A percentile compares a stretch with the other conserved stretches of the same genome.
Conservation (phyloP, 1,140 invertebrate species). For the Metaphire vulgaris region DNA sequence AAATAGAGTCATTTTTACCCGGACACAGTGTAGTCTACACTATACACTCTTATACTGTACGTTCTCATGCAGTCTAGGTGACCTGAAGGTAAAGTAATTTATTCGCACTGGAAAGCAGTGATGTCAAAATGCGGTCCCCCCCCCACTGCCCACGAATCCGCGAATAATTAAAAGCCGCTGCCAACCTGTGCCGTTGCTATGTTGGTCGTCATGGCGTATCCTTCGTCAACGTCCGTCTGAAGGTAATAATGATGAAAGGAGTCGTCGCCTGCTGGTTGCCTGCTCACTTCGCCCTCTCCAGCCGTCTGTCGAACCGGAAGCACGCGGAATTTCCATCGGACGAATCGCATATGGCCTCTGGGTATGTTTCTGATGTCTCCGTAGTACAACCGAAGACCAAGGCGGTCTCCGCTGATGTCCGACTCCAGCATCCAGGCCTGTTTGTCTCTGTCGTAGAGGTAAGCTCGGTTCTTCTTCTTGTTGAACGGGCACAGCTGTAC, state of each 20-base stretch:
- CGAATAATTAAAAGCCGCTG: no score
- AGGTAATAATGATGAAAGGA: slow-evolving; percentile 77
- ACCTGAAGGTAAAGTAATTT: no score
- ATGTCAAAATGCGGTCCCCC: no score
- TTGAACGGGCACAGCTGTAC: slow-evolving; percentile 55
- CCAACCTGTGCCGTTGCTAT: slow-evolving; percentile 51
- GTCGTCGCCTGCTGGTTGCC: slow-evolving; percentile 65
- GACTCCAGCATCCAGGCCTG: slow-evolving; percentile 74
- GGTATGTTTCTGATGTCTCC: slow-evolving; percentile 79
- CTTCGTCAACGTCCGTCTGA: slow-evolving; percentile 73
- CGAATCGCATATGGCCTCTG: slow-evolving; percentile 68
- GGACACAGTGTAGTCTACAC: no score
- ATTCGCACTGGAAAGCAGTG: no score
- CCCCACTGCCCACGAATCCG: no score
- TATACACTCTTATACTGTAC: no score
- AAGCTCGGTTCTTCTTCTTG: slow-evolving; percentile 51
- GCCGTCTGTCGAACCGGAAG: slow-evolving; percentile 42
- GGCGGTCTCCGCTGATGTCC: slow-evolving; percentile 67
- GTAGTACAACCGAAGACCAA: slow-evolving; percentile 71
- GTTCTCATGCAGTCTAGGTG: no score
- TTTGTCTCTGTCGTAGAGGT: slow-evolving; percentile 77
- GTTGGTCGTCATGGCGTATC: slow-evolving; percentile 52
- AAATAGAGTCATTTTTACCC: no score
- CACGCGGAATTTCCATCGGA: slow-evolving; percentile 61
- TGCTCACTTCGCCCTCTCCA: slow-evolving; percentile 39